These are phyloP conservation scores for Drosophila bunnanda DNA, from an alignment of 2,888 invertebrate genomes.

Conservation along the genomic window DNA sequence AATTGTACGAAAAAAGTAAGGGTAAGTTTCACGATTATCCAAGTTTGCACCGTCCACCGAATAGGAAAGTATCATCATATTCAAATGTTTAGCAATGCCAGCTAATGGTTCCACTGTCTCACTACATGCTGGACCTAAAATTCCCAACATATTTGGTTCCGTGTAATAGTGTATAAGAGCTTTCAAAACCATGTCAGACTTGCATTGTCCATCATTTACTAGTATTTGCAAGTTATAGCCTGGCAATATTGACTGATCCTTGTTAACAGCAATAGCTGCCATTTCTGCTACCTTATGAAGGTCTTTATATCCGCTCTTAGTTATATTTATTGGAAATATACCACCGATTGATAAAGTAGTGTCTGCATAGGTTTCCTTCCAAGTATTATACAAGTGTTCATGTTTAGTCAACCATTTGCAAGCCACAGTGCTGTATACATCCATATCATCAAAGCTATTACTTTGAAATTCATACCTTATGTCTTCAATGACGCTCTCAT, in stretches of 20 bases:
- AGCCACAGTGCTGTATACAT: constrained; percentile 84
- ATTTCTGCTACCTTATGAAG: constrained; percentile 86
- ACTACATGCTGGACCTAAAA: constrained; percentile 92
- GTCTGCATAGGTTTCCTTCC: constrained; percentile 83
- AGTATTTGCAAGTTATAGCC: constrained; percentile 87
- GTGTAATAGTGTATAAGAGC: constrained; percentile 89
- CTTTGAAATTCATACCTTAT: constrained; percentile 42
- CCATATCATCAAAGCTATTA: background rate
- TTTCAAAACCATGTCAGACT: constrained; percentile 90
- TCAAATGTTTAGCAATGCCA: constrained; percentile 90
- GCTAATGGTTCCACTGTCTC: constrained; percentile 93
- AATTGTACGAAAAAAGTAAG: constrained; percentile 92
- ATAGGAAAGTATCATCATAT: constrained; percentile 90
- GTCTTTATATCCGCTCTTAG: constrained; percentile 86
- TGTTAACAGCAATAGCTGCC: constrained; percentile 88
- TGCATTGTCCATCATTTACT: constrained; percentile 88
- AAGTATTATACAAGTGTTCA: constrained; percentile 84
- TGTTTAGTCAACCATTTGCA: constrained; percentile 88
- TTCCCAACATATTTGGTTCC: constrained; percentile 87
- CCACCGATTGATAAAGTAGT: constrained; percentile 72
- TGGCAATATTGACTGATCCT: constrained; percentile 86
- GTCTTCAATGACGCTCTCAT: constrained; percentile 41
- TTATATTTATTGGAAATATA: constrained; percentile 87
- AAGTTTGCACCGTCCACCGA: constrained; percentile 91
- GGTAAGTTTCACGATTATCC: constrained; percentile 89